Conservation (phyloP, 2,113 vertebrate species). For the Ornithorhynchus anatinus region DNA sequence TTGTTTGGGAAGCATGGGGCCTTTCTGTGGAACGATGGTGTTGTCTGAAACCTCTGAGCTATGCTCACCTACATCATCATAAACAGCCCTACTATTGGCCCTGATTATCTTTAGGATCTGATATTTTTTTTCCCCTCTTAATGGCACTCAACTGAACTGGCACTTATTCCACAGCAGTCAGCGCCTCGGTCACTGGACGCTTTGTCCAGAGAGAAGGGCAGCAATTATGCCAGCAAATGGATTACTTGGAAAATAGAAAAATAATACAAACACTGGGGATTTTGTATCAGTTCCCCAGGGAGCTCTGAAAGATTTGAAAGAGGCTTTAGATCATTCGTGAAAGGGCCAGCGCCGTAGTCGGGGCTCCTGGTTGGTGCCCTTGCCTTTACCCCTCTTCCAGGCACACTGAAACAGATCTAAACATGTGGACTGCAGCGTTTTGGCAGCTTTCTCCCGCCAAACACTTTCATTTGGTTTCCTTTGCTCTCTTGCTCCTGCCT, state of each 20-base stretch:
- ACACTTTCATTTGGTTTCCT: background rate
- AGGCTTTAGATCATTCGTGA: conserved; percentile 9
- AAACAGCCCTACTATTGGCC: background rate
- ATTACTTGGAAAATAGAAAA: conserved; percentile 55
- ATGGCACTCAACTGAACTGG: conserved; percentile 54
- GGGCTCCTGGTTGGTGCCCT: no score
- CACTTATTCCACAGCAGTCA: conserved; percentile 23
- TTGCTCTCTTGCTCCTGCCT: background rate
- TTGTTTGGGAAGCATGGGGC: no score
- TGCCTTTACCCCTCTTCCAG: background rate
- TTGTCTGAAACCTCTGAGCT: no score
- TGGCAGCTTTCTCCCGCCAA: background rate
- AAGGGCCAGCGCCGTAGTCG: background rate
- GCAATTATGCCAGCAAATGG: conserved; percentile 26
- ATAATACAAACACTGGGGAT: conserved; percentile 34
- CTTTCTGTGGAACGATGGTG: no score
- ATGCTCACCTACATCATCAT: background rate
- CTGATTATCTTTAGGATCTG: conserved; percentile 24
- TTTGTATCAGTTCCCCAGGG: conserved; percentile 21
- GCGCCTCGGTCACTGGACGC: conserved; percentile 51
- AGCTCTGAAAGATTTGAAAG: conserved; percentile 42
- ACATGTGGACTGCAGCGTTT: background rate
- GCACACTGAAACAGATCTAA: background rate
- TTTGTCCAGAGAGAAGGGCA: conserved; percentile 34
- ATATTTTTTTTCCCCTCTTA: conserved; percentile 33